phyloP scores from a whole-genome alignment of 2,113 vertebrate species.

The Acinonyx jubatus region DNA sequence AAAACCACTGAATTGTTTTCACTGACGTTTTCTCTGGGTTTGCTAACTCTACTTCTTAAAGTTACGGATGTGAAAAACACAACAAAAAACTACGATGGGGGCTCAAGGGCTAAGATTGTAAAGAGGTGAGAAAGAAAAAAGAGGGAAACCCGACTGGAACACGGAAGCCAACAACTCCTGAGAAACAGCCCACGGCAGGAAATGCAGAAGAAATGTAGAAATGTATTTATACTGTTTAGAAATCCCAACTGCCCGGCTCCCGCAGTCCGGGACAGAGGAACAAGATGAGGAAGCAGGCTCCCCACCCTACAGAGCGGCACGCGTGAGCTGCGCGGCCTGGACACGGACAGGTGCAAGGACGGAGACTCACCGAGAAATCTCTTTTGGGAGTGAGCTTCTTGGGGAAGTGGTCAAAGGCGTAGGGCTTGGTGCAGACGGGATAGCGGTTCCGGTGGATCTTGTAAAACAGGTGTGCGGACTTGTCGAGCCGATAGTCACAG shows the following conservation, averaged over 20 bases:
- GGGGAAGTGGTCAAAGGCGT: slow-evolving; percentile 98
- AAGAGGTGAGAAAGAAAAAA: not conserved
- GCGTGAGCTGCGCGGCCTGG: not conserved
- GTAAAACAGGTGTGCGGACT: slow-evolving; percentile 98
- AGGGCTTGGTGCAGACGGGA: slow-evolving; percentile 97
- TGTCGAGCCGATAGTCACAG: slow-evolving; percentile 98
- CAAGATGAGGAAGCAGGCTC: not conserved
- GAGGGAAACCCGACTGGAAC: not conserved
- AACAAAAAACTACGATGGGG: not conserved
- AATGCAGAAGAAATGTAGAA: not conserved
- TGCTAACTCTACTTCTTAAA: not conserved
- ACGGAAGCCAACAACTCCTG: not conserved
- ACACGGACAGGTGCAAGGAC: not conserved
- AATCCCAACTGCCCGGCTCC: not conserved
- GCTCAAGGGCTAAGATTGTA: not conserved
- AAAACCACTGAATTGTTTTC: not conserved
- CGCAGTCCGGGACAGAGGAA: not conserved
- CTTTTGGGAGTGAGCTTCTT: slow-evolving; percentile 96
- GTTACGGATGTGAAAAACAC: not conserved
- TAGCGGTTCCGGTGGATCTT: slow-evolving; percentile 99
- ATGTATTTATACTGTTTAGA: not conserved
- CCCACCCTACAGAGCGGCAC: not conserved
- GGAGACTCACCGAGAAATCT: slow-evolving; percentile 95
- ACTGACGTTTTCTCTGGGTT: not conserved
- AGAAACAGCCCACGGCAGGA: not conserved